A percentile compares a stretch with the other conserved stretches of the same genome.
These are phyloP conservation scores for Dolichopus griseipennis DNA, from an alignment of 2,888 invertebrate species.

Conservation along the genomic window DNA sequence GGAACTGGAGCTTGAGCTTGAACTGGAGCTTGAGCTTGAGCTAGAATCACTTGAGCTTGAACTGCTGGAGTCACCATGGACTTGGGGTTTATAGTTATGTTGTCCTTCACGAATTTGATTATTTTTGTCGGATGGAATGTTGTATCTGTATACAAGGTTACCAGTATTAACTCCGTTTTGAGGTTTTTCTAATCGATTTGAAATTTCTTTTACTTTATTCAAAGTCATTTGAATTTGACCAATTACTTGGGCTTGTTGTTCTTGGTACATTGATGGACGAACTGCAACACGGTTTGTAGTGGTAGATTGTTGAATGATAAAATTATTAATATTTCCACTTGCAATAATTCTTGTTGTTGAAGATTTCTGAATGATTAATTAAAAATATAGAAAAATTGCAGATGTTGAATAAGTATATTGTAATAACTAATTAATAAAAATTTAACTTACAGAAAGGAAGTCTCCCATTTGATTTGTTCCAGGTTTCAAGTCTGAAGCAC, in stretches of 20 bases:
- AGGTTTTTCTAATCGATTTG: constrained; percentile 38
- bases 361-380: constrained; percentile 43
- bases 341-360: constrained; percentile 51
- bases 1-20: constrained; percentile 19
- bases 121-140: constrained; percentile 34
- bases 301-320: constrained; percentile 56
- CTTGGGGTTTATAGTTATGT: background rate
- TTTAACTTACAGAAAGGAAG: constrained; percentile 44
- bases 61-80: constrained; percentile 14
- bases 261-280: constrained; percentile 50
- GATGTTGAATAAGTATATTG: background rate
- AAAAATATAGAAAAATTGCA: constrained; percentile 4
- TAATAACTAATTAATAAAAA: background rate
- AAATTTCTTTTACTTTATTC: constrained; percentile 23
- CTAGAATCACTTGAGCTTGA: constrained; percentile 20
- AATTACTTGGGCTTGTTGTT: constrained; percentile 54
- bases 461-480: constrained; percentile 46
- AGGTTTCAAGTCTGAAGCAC: constrained; percentile 48
- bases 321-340: constrained; percentile 47
- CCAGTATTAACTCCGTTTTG: constrained; percentile 44
- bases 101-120: constrained; percentile 25
- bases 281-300: constrained; percentile 54
- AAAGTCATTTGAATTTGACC: constrained; percentile 52
- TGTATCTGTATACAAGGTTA: constrained; percentile 49
- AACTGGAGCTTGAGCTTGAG: constrained; percentile 24